Conservation (phyloP, 1,140 invertebrate species). For the Steinernema feltiae region DNA sequence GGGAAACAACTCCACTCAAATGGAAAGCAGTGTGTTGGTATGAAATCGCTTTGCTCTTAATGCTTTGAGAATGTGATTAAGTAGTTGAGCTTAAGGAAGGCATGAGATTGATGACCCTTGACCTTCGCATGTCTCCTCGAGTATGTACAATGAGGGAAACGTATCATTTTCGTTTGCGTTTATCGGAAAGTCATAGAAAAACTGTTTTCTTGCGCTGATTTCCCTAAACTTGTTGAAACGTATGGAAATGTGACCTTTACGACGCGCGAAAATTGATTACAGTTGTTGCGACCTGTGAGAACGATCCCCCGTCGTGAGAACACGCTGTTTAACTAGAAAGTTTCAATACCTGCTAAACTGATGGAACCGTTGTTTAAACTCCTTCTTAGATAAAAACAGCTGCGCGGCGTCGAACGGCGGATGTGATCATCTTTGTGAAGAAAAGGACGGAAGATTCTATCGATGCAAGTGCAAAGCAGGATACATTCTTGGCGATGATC, state of each 20-base stretch:
- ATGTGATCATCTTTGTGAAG: slow-evolving; percentile 46
- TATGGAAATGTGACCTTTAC: too few relatives aligned
- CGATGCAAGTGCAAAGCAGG: slow-evolving; percentile 40
- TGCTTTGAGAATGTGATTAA: not conserved
- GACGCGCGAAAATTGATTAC: not conserved
- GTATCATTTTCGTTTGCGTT: not conserved
- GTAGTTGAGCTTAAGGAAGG: not conserved
- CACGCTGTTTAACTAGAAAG: not conserved
- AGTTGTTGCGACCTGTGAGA: not conserved
- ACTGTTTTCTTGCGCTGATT: too few relatives aligned
- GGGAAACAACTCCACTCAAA: slow-evolving; percentile 40
- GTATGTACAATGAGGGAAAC: not conserved
- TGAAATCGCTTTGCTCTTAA: slow-evolving; percentile 33
- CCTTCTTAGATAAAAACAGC: slow-evolving; percentile 32
- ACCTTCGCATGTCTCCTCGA: not conserved
- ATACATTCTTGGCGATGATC: slow-evolving; percentile 40
- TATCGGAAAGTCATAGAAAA: too few relatives aligned
- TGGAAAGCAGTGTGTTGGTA: slow-evolving; percentile 58
- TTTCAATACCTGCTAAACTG: not conserved
- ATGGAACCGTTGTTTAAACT: not conserved
- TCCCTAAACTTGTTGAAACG: too few relatives aligned
- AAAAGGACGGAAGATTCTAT: slow-evolving; percentile 40
- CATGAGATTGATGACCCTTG: not conserved
- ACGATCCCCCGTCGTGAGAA: not conserved
- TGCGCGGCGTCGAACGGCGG: slow-evolving; percentile 47